Evolutionary conservation across 1,140 invertebrate genomes (phyloP), one percentile per base, ranked within the genome.

Genomic region (Trichonephila inaurata): DNA sequence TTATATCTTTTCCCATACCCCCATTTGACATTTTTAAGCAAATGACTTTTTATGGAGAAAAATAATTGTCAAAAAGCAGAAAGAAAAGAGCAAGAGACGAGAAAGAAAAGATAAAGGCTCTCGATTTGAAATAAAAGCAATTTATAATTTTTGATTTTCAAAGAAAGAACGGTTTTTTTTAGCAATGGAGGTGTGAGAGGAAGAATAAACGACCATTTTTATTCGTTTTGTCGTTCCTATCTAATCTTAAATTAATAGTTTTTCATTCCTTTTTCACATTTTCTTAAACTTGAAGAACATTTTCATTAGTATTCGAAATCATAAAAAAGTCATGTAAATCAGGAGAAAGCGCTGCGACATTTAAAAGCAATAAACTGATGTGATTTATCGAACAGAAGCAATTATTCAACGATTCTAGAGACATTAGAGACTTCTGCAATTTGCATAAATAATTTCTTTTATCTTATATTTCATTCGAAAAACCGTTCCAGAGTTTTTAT

Each of bases 201-300:
- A n/a, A 83, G 58, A 60, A 58, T 77, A 77, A 77, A 77, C 33
- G 72, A 12, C 72, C 28, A 40, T 77, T 77, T 77, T 40, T 33
- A 18, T 77, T 77, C 28, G 18, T 77, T 77, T 33, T 83, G 44
- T n/a, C 28, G 51, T 16, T 24, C 44, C 28, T 83, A 83, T 83
- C 82, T 83, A 83, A 83, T 83, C 82, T 83, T 58, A 60, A 83
- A 83, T 83, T 83, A 83, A 83, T 83, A 83, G 82, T 83, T 83
- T 83, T 83, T 58, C 82, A 51, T 60, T 60, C n/a, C 51, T 83
- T 58, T n/a, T 58, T 51, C 19, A 83, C n/a, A 24, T 83, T 83
- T 83, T 83, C 51, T 14, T 14, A 24, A 51, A 44, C 14, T 44
- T 21, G 4, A 10, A 19, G 77, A 83, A 83, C 82, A 60, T 83